Conservation (phyloP, 1,140 invertebrate species). For the Dendroctonus ponderosae region DNA sequence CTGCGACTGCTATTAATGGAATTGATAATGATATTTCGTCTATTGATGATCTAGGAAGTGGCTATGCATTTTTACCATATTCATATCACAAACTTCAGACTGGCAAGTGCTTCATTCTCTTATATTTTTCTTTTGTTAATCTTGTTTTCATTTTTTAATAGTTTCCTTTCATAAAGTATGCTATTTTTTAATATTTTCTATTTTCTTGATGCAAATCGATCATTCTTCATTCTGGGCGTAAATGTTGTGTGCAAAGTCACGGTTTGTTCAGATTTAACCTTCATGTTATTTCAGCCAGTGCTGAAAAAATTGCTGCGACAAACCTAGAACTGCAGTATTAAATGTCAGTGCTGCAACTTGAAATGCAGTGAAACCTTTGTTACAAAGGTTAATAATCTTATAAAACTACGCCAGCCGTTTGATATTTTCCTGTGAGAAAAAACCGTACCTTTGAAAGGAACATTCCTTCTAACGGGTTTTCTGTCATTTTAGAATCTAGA, state of each 20-base stretch:
- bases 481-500: background rate
- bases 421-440: constrained; percentile 13
- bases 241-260: background rate
- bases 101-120: too few species aligned
- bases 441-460: constrained; percentile 3
- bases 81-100: too few species aligned
- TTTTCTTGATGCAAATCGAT: background rate
- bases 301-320: background rate
- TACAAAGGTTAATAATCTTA: constrained; percentile 12
- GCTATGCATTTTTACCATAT: too few species aligned
- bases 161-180: too few species aligned
- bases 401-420: background rate
- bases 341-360: background rate
- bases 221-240: background rate
- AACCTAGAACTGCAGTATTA: background rate
- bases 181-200: background rate
- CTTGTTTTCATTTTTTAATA: too few species aligned
- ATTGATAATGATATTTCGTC: too few species aligned
- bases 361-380: constrained; percentile 4
- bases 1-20: too few species aligned
- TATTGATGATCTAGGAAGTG: too few species aligned
- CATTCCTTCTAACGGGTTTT: constrained; percentile 1
- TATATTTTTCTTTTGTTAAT: too few species aligned
- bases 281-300: background rate
- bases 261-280: background rate